Base-by-base conservation (phyloP, 2,113 vertebrate species). In the Vireo altiloquus region DNA sequence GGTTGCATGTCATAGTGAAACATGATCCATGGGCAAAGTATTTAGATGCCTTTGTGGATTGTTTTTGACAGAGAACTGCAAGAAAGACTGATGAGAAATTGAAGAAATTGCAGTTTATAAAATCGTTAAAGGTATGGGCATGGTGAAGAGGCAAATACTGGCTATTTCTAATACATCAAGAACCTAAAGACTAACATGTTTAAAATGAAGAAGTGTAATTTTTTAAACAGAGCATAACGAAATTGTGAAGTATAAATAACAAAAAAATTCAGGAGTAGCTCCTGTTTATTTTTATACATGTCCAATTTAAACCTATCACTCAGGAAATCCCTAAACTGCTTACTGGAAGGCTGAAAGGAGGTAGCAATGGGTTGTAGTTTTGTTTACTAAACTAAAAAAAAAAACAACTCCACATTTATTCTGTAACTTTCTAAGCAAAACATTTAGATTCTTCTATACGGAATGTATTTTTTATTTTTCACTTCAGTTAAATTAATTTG, bases 261-360 rank as follows among this genome's bases (percentile, higher is more conserved):
- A 37, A 84, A n/a, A 81, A 1, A n/a, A 64, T 23, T 39, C 21
- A 80, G 16, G 9, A 63, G 20, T 3, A 44, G 11, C 8, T 15
- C 31, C 22, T 20, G 4, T 8, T 82, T 78, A 72, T 75, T 42
- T 82, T 65, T 24, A 39, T 5, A 5, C 28, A 20, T 23, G 47
- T 33, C 17, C 13, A 27, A 16, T 46, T 54, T 37, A 23, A 65
- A 37, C 3, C 6, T 33, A 40, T 30, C 30, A 16, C 42, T 33
- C 33, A 35, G 44, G 54, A 84, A 63, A 59, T 46, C 12, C 33
- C 22, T 46, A 23, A 81, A 35, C 12, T 64, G 39, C 7, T 35
- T 42, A 47, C 5, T 56, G 37, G 4, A 57, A 63, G 37, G 30
- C 4, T 0, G 0, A 27, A 8, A 61, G 11, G 5, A 25, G 0